Conservation (phyloP, 2,113 vertebrate species). For the Dascyllus trimaculatus region DNA sequence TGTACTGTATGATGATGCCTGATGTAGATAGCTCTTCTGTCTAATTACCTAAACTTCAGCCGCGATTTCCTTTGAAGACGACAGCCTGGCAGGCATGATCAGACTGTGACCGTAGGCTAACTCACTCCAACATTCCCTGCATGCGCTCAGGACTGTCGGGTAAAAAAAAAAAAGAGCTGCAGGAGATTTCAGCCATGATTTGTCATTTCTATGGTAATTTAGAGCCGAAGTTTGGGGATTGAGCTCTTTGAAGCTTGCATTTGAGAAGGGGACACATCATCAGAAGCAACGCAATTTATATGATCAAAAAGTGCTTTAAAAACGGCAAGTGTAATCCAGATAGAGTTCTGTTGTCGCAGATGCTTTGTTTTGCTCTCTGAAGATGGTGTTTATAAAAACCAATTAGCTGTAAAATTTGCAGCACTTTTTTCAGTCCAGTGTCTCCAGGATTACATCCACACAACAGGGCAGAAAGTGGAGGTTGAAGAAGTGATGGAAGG, state of each 20-base stretch:
- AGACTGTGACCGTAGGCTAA: slow-evolving; percentile 62
- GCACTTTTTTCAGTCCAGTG: background rate
- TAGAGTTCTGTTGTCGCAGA: background rate
- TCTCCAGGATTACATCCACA: background rate
- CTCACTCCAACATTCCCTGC: slow-evolving; percentile 64
- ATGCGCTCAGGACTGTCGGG: slow-evolving; percentile 47
- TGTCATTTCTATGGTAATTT: slow-evolving; percentile 74
- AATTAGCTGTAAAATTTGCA: background rate
- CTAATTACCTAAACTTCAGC: slow-evolving; percentile 79
- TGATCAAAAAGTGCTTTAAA: slow-evolving; percentile 42
- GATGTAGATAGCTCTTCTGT: slow-evolving; percentile 68
- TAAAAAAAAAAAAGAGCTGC: slow-evolving; percentile 35
- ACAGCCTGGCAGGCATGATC: slow-evolving; percentile 67
- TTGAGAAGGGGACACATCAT: slow-evolving; percentile 35
- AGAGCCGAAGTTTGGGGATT: slow-evolving; percentile 53
- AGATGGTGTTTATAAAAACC: slow-evolving; percentile 3
- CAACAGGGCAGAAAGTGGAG: no score
- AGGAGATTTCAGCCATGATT: slow-evolving; percentile 68
- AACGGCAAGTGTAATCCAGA: slow-evolving; percentile 24
- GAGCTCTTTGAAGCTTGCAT: slow-evolving; percentile 57
- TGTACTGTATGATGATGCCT: slow-evolving; percentile 58
- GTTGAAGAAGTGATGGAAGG: no score
- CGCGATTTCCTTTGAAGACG: slow-evolving; percentile 74
- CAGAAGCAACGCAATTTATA: slow-evolving; percentile 9
- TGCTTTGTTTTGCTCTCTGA: slow-evolving; percentile 11